phyloP scores from a whole-genome alignment of 2,888 invertebrate species.

The Thereva unica region DNA sequence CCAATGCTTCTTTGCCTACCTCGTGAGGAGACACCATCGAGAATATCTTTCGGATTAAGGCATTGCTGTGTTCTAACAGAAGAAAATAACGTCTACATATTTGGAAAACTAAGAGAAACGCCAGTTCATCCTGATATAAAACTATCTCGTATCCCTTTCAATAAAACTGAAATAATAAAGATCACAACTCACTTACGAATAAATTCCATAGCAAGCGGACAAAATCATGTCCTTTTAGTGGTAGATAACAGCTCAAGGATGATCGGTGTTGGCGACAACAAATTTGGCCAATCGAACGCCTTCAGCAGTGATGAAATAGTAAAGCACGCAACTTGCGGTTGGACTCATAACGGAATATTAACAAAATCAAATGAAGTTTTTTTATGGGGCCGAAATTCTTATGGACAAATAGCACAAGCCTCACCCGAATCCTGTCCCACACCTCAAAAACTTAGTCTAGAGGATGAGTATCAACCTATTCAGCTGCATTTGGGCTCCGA shows the following conservation, averaged over 20 bases:
- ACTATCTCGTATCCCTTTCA: conserved; percentile 50
- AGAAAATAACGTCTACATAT: conserved; percentile 52
- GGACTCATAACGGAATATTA: conserved; percentile 76
- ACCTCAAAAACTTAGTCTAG: conserved; percentile 48
- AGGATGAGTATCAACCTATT: conserved; percentile 45
- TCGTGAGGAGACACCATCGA: conserved; percentile 48
- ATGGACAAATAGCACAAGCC: conserved; percentile 71
- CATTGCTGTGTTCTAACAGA: conserved; percentile 54
- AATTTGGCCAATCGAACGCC: conserved; percentile 71
- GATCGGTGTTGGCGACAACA: conserved; percentile 82
- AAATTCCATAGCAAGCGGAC: conserved; percentile 73
- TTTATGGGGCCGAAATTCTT: conserved; percentile 80
- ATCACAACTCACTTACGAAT: conserved; percentile 58
- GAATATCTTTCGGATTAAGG: conserved; percentile 53
- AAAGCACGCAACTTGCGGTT: conserved; percentile 66
- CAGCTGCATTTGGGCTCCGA: conserved; percentile 71
- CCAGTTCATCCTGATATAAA: conserved; percentile 49
- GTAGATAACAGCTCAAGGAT: conserved; percentile 52
- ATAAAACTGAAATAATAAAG: conserved; percentile 51
- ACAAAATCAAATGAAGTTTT: conserved; percentile 67
- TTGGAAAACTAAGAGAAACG: conserved; percentile 51
- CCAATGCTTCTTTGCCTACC: conserved; percentile 53
- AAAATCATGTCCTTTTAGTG: conserved; percentile 67
- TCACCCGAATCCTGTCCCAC: conserved; percentile 52
- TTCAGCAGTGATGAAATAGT: conserved; percentile 62